Evolutionary conservation across 2,888 invertebrate species (phyloP).

Genomic region (Anagyrus pseudococci): DNA sequence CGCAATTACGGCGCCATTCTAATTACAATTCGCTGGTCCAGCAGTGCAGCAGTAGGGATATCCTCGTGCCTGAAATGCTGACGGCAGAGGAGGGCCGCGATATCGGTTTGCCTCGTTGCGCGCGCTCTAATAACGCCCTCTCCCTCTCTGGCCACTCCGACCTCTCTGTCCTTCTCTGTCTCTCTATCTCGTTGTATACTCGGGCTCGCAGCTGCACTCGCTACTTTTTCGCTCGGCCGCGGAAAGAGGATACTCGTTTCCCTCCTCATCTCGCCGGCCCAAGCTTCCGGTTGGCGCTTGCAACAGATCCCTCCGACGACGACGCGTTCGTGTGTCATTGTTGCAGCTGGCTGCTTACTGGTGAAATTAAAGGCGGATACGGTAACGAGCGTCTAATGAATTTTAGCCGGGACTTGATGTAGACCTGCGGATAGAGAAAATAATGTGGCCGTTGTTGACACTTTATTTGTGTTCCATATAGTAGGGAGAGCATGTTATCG

Average conservation of each 20-base stretch:
- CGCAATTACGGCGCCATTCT: constrained; percentile 14
- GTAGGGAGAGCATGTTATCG: too few relatives aligned
- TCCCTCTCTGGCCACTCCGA: background rate
- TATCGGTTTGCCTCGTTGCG: constrained; percentile 10
- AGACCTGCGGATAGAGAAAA: too few relatives aligned
- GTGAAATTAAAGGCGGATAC: constrained; percentile 10
- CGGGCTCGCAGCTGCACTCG: too few relatives aligned
- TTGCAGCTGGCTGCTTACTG: too few relatives aligned
- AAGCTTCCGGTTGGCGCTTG: too few relatives aligned
- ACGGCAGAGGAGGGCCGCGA: background rate
- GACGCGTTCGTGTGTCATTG: constrained; percentile 6
- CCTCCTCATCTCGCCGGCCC: background rate
- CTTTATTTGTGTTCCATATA: too few relatives aligned
- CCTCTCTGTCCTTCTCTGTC: too few relatives aligned
- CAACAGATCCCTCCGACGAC: too few relatives aligned
- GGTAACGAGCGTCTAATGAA: constrained; percentile 20
- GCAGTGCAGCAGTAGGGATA: background rate
- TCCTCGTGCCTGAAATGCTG: background rate
- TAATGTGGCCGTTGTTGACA: too few relatives aligned
- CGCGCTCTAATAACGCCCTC: background rate
- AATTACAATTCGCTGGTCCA: constrained; percentile 22
- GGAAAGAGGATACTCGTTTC: constrained; percentile 22
- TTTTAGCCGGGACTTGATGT: too few relatives aligned
- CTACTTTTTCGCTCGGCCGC: background rate
- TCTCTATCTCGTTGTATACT: too few relatives aligned